Evolutionary conservation across 2,888 invertebrate genomes (phyloP), one percentile per base, ranked within the genome.

Genomic region (Helicoverpa assulta): DNA sequence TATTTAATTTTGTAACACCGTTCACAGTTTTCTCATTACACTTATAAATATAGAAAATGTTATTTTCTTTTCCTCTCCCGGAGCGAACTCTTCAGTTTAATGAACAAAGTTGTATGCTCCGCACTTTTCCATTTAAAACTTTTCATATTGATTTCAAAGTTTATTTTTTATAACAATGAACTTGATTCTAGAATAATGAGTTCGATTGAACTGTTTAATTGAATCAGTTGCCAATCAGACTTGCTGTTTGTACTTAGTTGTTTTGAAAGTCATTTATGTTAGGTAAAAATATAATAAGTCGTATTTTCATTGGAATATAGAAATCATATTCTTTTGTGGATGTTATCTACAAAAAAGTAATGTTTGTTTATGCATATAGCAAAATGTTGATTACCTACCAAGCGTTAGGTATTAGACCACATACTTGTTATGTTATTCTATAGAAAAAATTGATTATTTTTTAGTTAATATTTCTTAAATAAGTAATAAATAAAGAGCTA

Each of bases 51-150:
- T 81, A 81, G 78, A 84, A 85, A 88, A 86, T 76, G 85, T 84
- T 86, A 85, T 88, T 88, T 88, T 86, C 85, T 85, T 86, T 89
- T 89, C 88, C 86, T 83, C 86, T 86, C 82, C 79, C 85, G 81
- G 77, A 83, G 84, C 81, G 83, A 88, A 90, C 89, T 92, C 90
- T 86, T 87, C 91, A 90, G 89, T 91, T 93, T 94, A 94, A 93
- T 93, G 93, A 94, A 93, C 90, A 91, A 93, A 94, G 92, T 94
- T 93, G 87, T 87, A 81, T 86, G 86, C 86, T 85, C 83, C 86
- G 83, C 88, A 92, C 90, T 93, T 93, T 94, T 93, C 92, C 93
- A 93, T 94, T 94, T 92, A 92, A 90, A 93, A 93, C 87, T 93
- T 94, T 83, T 86, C 87, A 86, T 90, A 90, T 92, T 91, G 91